Base-by-base conservation (phyloP, 2,888 invertebrate genomes). In the Tipula helvola region DNA sequence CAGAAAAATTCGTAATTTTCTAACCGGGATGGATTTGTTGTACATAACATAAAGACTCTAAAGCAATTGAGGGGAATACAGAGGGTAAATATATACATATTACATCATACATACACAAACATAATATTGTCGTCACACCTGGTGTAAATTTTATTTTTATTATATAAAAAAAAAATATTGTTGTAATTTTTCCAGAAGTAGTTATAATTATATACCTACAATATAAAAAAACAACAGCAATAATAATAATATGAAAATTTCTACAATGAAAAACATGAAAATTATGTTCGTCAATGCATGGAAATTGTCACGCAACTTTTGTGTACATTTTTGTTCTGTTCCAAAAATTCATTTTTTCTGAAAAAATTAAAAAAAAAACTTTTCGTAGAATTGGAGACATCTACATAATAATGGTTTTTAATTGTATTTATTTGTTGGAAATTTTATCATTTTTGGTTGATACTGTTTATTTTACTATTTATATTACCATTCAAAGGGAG, bases 281-380 rank as follows among this genome's bases (percentile, higher is more conserved):
- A 84, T 84, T 84, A n/a, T 84, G 84, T 84, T 84, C 84, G n/a
- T 84, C 84, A 84, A 84, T 84, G 84, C 39, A 39, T 84, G 84
- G 28, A 84, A 84, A 39, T 39, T 84, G 84, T 84, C 84, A 84
- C 84, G 84, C 84, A 84, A 84, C 39, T 84, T 84, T 84, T 84
- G 28, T 71, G 28, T 57, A 28, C 71, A 71, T 28, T 71, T 71
- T 71, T 71, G 0, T n/a, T 28, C 28, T 8, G 10, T 28, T 10
- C 10, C 28, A 71, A 71, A 52, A 52, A n/a, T n/a, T n/a, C n/a
- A n/a, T 52, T n/a, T 52, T 52, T 52, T n/a, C 7, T n/a, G n/a
- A 2, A 16, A 16, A 52, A 52, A 44, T 5, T 10, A 44, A 52
- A 52, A 52, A 52, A 52, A n/a, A 2, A 71, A 71, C 7, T 71